Evolutionary conservation across 2,888 invertebrate species (phyloP).

Genomic region (Watsonalla binaria): DNA sequence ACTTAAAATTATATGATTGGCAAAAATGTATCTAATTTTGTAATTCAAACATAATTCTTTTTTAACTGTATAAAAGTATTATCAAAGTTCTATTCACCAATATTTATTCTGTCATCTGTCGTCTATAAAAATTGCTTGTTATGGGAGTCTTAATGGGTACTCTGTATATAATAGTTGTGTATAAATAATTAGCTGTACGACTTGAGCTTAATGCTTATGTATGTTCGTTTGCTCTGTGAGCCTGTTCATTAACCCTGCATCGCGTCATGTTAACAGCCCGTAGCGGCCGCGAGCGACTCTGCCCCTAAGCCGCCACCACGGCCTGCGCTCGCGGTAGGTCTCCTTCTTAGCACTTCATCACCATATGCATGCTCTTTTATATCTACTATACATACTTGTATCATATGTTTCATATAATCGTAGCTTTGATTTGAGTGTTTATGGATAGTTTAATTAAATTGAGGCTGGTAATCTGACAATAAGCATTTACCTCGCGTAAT

Average conservation of each 20-base stretch:
- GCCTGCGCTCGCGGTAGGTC: slow-evolving; percentile 82
- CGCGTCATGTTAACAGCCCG: slow-evolving; percentile 78
- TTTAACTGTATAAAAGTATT: no score
- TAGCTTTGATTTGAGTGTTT: no score
- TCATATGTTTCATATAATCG: no score
- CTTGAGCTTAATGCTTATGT: slow-evolving; percentile 43
- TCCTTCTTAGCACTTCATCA: slow-evolving; percentile 59
- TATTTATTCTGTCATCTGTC: background rate
- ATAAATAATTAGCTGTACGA: slow-evolving; percentile 13
- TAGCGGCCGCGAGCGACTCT: slow-evolving; percentile 76
- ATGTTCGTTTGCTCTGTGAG: slow-evolving; percentile 55
- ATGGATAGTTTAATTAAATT: no score
- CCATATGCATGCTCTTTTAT: slow-evolving; percentile 44
- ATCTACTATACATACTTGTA: no score
- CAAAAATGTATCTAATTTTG: no score
- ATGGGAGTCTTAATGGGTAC: background rate
- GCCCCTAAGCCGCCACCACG: slow-evolving; percentile 80
- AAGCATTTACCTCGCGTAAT: no score
- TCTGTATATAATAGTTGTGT: background rate
- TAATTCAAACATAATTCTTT: no score
- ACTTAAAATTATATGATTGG: no score
- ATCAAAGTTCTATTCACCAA: no score
- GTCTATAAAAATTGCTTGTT: background rate
- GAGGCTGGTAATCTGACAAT: no score
- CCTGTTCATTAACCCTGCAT: slow-evolving; percentile 73